Evolutionary conservation across 2,113 vertebrate species (phyloP), one percentile per base, ranked within the genome.

Genomic region (Tyto alba): DNA sequence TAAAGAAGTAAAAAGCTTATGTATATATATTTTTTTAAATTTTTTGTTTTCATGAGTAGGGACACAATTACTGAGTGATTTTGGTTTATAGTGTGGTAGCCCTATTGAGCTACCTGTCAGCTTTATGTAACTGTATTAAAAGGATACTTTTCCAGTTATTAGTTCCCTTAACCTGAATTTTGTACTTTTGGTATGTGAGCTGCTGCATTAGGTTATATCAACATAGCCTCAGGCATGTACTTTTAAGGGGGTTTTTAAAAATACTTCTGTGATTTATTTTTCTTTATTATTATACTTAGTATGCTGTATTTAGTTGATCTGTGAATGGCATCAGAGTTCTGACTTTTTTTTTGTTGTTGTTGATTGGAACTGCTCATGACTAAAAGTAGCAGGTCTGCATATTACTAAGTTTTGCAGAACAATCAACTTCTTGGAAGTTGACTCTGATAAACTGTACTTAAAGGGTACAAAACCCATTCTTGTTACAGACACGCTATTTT

Each of bases 401-500:
- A 2, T 36, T 68, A 11, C 17, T 38, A n/a, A 76, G 36, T 47
- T 93, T 41, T 34, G 9, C 48, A 56, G 25, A 80, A 29, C 36
- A 20, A 13, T 57, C 41, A 57, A 8, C 13, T 25, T 71, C 7
- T 55, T 78, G 47, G 27, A 47, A 48, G 53, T 13, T 45, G n/a
- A 34, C 38, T 76, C 5, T 78, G 48, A 67, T 77, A 32, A 89
- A 29, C 55, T 71, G 19, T n/a, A 41, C 6, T 60, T 30, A 36
- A 55, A 63, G 59, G 27, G 4, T 41, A 7, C 45, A 40, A 45
- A 45, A 3, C 12, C 2, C 13, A 14, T 52, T n/a, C 68, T 75
- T 38, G 41, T 96, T 96, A 41, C 95, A 99, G 99, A 99, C 98
- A 4, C 98, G 98, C 13, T 97, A 98, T 85, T 99, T 99, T 7